Percentiles rank a stretch among this genome's conserved stretches.
phyloP scores from a whole-genome alignment of 2,888 invertebrate genomes.

The Cremastinae sp. region DNA sequence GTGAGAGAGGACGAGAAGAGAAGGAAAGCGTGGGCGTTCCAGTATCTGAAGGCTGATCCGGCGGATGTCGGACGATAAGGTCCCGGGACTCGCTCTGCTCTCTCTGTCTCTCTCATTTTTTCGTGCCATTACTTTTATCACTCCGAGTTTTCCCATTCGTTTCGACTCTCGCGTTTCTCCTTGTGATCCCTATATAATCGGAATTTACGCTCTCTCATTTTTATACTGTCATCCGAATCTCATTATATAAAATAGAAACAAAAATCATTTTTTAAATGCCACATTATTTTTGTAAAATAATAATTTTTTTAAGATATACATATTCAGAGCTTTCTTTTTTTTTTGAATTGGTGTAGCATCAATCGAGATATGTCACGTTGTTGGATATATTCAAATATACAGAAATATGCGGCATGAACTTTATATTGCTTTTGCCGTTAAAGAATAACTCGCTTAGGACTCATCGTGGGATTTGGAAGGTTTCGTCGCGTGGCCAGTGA shows the following conservation, averaged over 20 bases:
- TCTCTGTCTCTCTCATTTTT: slow-evolving; percentile 71
- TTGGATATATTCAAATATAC: not conserved
- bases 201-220: slow-evolving; percentile 33
- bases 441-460: slow-evolving; percentile 56
- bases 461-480: slow-evolving; percentile 77
- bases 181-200: slow-evolving; percentile 46
- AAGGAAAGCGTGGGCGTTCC: slow-evolving; percentile 79
- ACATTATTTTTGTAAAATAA: too few relatives aligned
- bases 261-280: too few relatives aligned
- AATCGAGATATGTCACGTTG: too few relatives aligned
- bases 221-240: slow-evolving; percentile 1
- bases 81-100: slow-evolving; percentile 64
- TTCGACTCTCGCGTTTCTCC: slow-evolving; percentile 56
- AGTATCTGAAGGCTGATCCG: slow-evolving; percentile 79
- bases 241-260: too few relatives aligned
- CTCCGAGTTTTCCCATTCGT: slow-evolving; percentile 51
- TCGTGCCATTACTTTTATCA: slow-evolving; percentile 73
- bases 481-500: slow-evolving; percentile 81
- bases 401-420: slow-evolving; percentile 13
- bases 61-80: slow-evolving; percentile 79
- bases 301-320: too few relatives aligned
- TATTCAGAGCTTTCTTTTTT: too few relatives aligned
- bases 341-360: too few relatives aligned
- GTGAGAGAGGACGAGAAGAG: slow-evolving; percentile 65
- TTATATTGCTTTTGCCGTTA: slow-evolving; percentile 43